Evolutionary conservation across 2,113 vertebrate species (phyloP).

Genomic region (Macaca nemestrina): DNA sequence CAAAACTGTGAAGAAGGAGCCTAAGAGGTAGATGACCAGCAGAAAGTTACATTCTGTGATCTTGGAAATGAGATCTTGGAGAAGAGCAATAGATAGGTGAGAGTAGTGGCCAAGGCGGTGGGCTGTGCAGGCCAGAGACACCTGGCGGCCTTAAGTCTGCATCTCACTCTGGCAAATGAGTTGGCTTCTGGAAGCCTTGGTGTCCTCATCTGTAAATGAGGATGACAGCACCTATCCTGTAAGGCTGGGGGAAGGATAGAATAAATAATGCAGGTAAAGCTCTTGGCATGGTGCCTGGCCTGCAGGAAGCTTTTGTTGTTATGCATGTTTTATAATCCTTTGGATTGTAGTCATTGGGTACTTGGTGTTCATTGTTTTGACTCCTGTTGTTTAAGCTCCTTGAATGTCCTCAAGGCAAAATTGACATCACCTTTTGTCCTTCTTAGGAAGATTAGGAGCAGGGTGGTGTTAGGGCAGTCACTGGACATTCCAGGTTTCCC

Average conservation of each 20-base stretch:
- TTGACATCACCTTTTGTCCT: constrained; percentile 64
- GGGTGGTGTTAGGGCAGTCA: neutral
- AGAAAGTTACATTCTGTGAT: neutral
- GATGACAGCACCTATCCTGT: neutral
- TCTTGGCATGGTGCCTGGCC: neutral
- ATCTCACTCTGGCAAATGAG: neutral
- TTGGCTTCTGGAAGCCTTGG: neutral
- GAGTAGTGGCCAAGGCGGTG: neutral
- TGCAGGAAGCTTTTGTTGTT: neutral
- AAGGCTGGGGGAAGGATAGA: neutral
- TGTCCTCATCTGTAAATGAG: neutral
- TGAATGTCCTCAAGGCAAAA: constrained; percentile 56
- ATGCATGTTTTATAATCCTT: neutral
- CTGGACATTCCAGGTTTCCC: constrained; percentile 64
- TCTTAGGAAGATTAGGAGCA: constrained; percentile 66
- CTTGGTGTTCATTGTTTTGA: neutral
- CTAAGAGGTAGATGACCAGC: neutral
- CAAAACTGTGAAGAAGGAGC: neutral
- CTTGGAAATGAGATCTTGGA: neutral
- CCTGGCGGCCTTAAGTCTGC: neutral
- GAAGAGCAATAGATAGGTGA: neutral
- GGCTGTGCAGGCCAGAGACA: neutral
- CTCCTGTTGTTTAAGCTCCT: constrained; percentile 67
- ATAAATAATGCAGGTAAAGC: neutral
- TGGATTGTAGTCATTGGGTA: neutral